Evolutionary conservation across 2,113 vertebrate genomes (phyloP), one percentile per base, ranked within the genome.

Genomic region (Neogobius melanostomus): DNA sequence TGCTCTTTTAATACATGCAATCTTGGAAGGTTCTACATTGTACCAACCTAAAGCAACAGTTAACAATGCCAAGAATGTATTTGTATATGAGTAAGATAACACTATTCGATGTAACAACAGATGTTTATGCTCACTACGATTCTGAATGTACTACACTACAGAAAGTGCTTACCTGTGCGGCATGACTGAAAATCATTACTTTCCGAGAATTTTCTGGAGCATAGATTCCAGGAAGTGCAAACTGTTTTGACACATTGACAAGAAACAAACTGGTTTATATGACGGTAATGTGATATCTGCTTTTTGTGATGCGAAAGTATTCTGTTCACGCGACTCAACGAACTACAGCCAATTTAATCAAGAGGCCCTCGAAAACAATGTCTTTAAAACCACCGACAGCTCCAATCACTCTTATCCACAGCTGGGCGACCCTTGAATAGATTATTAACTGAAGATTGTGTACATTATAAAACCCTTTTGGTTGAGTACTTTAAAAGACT

Each of bases 331-430:
- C 45, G 47, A 36, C 6, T 12, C 4, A 54, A 14, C 11, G 36
- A 71, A 69, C 68, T 3, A 46, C 48, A 9, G 52, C 5, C 4
- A 11, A 21, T 21, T 56, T 42, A 28, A 8, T 11, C 15, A 45
- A 81, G 81, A 77, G 56, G 61, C 59, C 67, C 49, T 63, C 53
- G 50, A 66, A 44, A 75, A 77, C 11, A 54, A 36, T 72, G 64
- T 53, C 66, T 72, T 80, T 65, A 73, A 62, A 72, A 59, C 44
- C 6, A 21, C 60, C 15, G 76, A 73, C 74, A 52, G 76, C 69
- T 69, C 63, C 82, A 79, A 76, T 80, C 71, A 73, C 47, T 75
- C 66, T 69, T 16, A 5, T 43, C 57, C 76, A 79, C 83, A 87
- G 74, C 77, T 70, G 73, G 54, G 57, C 4, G 68, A 84, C 82